Base-by-base conservation (phyloP, 2,888 invertebrate genomes). In the Xylota segnis region DNA sequence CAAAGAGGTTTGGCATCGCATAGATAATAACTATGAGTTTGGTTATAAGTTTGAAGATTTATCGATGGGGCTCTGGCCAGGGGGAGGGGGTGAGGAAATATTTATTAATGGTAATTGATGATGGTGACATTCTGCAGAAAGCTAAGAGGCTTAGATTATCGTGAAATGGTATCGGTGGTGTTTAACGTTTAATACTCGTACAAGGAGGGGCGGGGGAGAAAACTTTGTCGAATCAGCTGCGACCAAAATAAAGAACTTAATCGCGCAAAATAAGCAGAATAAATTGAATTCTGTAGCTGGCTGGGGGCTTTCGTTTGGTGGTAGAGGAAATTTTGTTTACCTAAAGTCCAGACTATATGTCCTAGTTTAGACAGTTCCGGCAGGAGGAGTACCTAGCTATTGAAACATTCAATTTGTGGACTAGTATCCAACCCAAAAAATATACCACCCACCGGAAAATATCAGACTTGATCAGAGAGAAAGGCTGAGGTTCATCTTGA, bases 1-100 rank as follows among this genome's bases (percentile, higher is more conserved):
- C 76, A 76, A 81, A 86, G 86, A 81, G 76, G 76, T 82, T 82
- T 82, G 77, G 82, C 86, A 82, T 76, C 82, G 82, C 81, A 81
- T 72, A 72, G 82, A 82, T 81, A 81, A 82, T 81, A 86, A 76
- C 66, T 82, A 66, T 12, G 50, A 76, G 86, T 79, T 84, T 75
- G 70, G 70, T 65, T 79, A 84, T 79, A 84, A 86, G 81, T 81
- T 86, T 86, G 16, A 58, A 72, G 86, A 86, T 82, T 82, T 86
- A 82, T 86, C 52, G 84, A 76, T 70, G 43, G 14, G 40, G 23
- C 23, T 2, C 3, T 23, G 23, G 23, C 34, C 32, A 5, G 5
- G 0, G 18, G 43, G 45, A 5, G 58, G 45, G 54, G 32, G 12
- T 4, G 47, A 47, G 14, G 63, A 29, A 75, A 66, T 61, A 76